These are phyloP conservation scores for Scelioninae gen. 1 DNA, from an alignment of 2,888 invertebrate genomes.

Conservation along the genomic window DNA sequence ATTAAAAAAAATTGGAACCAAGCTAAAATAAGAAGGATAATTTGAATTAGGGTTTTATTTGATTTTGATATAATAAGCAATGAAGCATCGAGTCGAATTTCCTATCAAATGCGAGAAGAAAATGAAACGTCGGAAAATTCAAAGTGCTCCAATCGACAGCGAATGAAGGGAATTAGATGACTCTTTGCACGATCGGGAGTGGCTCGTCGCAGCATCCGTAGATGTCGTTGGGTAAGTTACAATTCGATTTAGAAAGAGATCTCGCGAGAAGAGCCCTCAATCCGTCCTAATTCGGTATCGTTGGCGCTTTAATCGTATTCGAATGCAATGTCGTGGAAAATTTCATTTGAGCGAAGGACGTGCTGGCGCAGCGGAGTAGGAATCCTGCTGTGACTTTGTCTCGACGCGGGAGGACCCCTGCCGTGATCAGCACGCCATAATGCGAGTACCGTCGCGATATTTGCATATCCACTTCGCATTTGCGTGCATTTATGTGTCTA, in stretches of 20 bases:
- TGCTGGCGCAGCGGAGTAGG: slow-evolving; percentile 71
- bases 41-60: slow-evolving; percentile 27
- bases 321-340: slow-evolving; percentile 85
- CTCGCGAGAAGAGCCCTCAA: slow-evolving; percentile 74
- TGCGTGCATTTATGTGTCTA: slow-evolving; percentile 71
- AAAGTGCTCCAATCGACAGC: slow-evolving; percentile 72
- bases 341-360: slow-evolving; percentile 83
- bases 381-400: slow-evolving; percentile 83
- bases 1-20: no score
- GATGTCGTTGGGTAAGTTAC: slow-evolving; percentile 78
- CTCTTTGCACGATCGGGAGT: slow-evolving; percentile 72
- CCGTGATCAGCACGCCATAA: slow-evolving; percentile 72
- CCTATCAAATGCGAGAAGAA: slow-evolving; percentile 14
- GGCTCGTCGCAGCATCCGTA: slow-evolving; percentile 14
- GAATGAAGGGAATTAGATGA: slow-evolving; percentile 74
- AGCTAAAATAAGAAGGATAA: no score
- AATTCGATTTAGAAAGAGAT: slow-evolving; percentile 81
- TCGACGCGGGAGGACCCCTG: slow-evolving; percentile 77
- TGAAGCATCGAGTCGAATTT: slow-evolving; percentile 9
- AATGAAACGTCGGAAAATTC: slow-evolving; percentile 60
- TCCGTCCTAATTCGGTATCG: slow-evolving; percentile 78
- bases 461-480: slow-evolving; percentile 78
- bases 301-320: slow-evolving; percentile 85
- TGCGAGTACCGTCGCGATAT: slow-evolving; percentile 74
- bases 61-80: slow-evolving; percentile 45